phyloP scores from a whole-genome alignment of 1,140 invertebrate species.

The Colletes latitarsis region DNA sequence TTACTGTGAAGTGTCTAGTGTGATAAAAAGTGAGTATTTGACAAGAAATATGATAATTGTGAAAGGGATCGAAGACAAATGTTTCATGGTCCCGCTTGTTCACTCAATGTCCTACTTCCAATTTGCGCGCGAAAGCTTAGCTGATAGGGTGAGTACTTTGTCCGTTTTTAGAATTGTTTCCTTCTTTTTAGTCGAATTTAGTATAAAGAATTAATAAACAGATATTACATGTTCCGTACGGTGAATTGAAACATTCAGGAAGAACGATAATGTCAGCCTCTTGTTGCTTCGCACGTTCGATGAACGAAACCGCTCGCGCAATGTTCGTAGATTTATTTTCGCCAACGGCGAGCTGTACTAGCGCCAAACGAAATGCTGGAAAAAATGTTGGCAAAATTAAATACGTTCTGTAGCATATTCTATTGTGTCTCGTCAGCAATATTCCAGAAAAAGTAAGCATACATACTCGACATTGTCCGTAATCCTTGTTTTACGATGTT shows the following conservation, averaged over 20 bases:
- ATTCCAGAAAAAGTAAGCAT: constrained; percentile 8
- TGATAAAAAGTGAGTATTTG: background rate
- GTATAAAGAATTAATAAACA: background rate
- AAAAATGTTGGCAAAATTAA: constrained; percentile 28
- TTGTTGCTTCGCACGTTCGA: constrained; percentile 87
- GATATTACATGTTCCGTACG: constrained; percentile 91
- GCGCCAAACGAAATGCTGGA: constrained; percentile 83
- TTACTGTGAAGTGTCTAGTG: background rate
- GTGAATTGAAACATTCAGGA: constrained; percentile 97
- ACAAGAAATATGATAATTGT: background rate
- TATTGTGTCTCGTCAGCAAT: background rate
- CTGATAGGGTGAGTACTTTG: background rate
- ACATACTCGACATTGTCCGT: constrained; percentile 71
- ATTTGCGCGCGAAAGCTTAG: background rate
- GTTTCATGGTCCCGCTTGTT: background rate
- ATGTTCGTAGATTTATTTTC: constrained; percentile 90
- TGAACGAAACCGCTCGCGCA: constrained; percentile 85
- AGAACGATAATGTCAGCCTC: constrained; percentile 90
- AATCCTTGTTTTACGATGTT: constrained; percentile 42
- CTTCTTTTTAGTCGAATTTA: no score
- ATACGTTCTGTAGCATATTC: background rate
- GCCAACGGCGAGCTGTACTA: constrained; percentile 90
- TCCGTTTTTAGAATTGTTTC: background rate
- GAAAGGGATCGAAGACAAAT: background rate
- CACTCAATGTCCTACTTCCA: background rate